Evolutionary conservation across 37 sponge, comb jelly and placozoan species (phyloP).

Genomic region (Ephydatia muelleri): DNA sequence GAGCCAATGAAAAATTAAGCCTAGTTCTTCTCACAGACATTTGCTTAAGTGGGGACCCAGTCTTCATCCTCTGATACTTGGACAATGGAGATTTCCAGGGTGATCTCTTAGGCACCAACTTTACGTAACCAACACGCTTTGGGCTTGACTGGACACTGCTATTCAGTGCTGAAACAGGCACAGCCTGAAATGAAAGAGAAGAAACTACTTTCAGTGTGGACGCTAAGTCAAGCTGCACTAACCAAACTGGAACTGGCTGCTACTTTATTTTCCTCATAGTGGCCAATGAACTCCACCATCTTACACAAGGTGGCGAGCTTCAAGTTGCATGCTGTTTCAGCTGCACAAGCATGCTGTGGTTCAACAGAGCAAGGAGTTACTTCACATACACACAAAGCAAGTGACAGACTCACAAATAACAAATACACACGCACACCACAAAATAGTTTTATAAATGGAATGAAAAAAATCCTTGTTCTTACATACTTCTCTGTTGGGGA

Average conservation of each 20-base stretch:
- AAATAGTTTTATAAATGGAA: too few species aligned
- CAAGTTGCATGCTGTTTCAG: neutral
- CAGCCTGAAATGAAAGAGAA: neutral
- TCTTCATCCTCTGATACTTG: conserved; percentile 28
- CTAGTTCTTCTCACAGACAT: neutral
- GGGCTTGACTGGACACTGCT: conserved; percentile 1
- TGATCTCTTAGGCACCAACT: conserved; percentile 6
- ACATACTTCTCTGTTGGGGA: neutral
- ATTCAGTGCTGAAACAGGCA: neutral
- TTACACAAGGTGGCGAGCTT: neutral
- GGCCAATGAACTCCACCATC: conserved; percentile 3
- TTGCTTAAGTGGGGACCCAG: conserved; percentile 14
- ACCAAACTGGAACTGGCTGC: neutral
- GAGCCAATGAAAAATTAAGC: neutral
- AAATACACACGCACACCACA: neutral
- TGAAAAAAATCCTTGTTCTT: neutral
- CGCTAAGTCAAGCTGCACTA: neutral
- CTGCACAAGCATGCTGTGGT: neutral
- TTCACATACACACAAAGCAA: neutral
- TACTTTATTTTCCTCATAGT: neutral
- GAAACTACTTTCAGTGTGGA: neutral
- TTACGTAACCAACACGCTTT: conserved; percentile 7
- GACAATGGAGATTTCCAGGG: conserved; percentile 40
- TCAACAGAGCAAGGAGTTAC: neutral
- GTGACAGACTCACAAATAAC: neutral